phyloP scores from a whole-genome alignment of 2,888 invertebrate species.

The Phortica okadai region DNA sequence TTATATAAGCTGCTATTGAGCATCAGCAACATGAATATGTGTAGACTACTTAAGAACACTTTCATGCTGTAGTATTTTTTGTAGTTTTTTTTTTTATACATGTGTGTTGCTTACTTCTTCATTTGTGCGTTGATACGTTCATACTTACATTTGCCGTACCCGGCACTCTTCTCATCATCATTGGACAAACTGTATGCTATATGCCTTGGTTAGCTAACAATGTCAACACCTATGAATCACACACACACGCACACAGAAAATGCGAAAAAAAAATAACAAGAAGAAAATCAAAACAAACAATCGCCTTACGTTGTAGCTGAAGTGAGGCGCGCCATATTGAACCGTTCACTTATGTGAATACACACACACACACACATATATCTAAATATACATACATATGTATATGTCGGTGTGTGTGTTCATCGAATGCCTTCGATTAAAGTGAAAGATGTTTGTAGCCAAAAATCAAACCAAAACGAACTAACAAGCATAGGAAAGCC shows the following conservation, averaged over 20 bases:
- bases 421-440: conserved; percentile 1
- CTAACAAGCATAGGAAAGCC: too few relatives aligned
- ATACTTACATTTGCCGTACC: not conserved
- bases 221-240: not conserved
- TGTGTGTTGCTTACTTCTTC: not conserved
- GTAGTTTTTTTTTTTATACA: not conserved
- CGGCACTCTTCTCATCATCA: not conserved
- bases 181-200: not conserved
- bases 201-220: not conserved
- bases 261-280: not conserved
- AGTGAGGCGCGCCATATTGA: too few relatives aligned
- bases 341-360: too few relatives aligned
- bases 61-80: not conserved
- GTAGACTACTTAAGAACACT: too few relatives aligned
- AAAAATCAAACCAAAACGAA: too few relatives aligned
- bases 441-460: not conserved
- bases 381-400: too few relatives aligned
- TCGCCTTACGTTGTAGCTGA: too few relatives aligned
- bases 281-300: too few relatives aligned
- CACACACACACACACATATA: too few relatives aligned
- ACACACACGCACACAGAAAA: not conserved
- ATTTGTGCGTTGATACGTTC: not conserved
- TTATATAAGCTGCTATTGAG: not conserved
- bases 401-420: not conserved
- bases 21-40: not conserved